These are phyloP conservation scores for Riparia riparia DNA, from an alignment of 2,113 vertebrate genomes.

Conservation along the genomic window DNA sequence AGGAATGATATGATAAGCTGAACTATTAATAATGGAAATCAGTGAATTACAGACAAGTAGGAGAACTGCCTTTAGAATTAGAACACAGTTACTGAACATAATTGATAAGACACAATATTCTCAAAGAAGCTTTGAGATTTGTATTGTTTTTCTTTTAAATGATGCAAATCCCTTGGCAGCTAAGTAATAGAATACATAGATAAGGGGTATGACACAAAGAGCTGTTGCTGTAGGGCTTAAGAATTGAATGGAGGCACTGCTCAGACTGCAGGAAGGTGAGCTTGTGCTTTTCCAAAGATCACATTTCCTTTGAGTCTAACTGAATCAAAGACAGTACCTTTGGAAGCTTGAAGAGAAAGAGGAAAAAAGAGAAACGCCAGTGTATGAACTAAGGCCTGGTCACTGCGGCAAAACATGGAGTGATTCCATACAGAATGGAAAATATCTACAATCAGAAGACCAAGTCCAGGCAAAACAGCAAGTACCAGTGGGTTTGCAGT, in stretches of 20 bases:
- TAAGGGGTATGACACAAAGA: constrained; percentile 53
- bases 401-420: neutral
- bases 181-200: constrained; percentile 26
- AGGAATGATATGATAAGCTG: neutral
- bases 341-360: neutral
- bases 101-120: constrained; percentile 50
- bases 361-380: neutral
- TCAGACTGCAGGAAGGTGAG: constrained; percentile 49
- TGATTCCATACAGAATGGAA: neutral
- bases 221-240: constrained; percentile 25
- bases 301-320: constrained; percentile 6
- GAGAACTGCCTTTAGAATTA: constrained; percentile 21
- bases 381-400: neutral
- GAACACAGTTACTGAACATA: constrained; percentile 44
- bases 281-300: neutral
- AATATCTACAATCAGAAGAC: neutral
- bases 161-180: constrained; percentile 40
- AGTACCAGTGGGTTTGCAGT: too few species aligned
- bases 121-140: constrained; percentile 28
- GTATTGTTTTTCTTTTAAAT: constrained; percentile 57
- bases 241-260: constrained; percentile 37
- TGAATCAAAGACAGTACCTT: neutral
- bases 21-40: constrained; percentile 9
- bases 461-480: neutral
- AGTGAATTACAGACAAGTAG: neutral